Evolutionary conservation across 2,797 vertebrate species (phyloP), one percentile per base, ranked within the genome.

Genomic region (Margarornis squamiger): DNA sequence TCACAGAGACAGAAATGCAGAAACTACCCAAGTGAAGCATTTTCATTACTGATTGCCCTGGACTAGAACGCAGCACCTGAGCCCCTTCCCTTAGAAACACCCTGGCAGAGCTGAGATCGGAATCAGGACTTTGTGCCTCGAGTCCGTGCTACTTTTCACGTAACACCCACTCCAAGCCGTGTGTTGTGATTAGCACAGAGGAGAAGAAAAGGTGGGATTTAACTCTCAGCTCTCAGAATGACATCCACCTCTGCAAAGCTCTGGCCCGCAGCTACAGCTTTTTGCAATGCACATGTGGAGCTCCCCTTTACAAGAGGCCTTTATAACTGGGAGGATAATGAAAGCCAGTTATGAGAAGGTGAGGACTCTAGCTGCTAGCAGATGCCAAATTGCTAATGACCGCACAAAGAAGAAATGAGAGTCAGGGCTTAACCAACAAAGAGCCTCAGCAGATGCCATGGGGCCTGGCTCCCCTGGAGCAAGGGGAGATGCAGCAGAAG

Each of bases 271-370:
- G 63, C 54, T 80, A 7, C 0, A 2, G 12, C 17, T 22, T 78
- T 49, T 14, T 62, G 57, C 30, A 59, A 67, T 1, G 21, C 34
- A 52, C 22, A 23, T 3, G 4, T 24, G 51, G 43, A 81, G 39
- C n/a, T 66, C 18, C 36, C 54, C 45, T 81, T 84, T 34, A 74
- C 58, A 62, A 68, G 39, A 62, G 29, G 29, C 54, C 57, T 32
- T 12, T 52, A 6, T 43, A 74, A 45, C 46, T n/a, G 15, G 12
- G 63, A 66, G 39, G 8, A 29, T 39, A 63, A 67, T 38, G 74
- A 90, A 81, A 92, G 72, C 59, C 74, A n/a, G 8, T 71, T 76
- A 89, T 6, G 39, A 84, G 48, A 76, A 96, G 86, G 83, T 79
- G 61, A 84, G 67, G 48, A 68, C 21, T 21, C 46, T 1, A 57